Base-by-base conservation (phyloP, 2,113 vertebrate species). In the Salminus brasiliensis region DNA sequence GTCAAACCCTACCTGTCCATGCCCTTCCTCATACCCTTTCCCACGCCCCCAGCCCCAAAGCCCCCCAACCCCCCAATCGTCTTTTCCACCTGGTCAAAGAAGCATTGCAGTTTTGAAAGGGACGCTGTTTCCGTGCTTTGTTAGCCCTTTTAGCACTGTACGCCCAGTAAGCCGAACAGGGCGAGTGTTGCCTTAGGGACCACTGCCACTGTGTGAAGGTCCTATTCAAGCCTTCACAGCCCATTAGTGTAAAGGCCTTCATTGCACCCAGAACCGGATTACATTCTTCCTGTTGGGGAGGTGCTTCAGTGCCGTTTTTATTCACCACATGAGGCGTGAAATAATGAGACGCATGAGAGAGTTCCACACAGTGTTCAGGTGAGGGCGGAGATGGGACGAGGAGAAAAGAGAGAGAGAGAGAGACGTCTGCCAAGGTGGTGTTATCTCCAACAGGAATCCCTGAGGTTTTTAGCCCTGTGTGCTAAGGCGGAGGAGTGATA, bases 221-320 rank as follows among this genome's bases (percentile, higher is more conserved):
- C 79, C 45, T 67, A 16, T 59, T 67, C 69, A 66, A 55, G 69
- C 80, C 69, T 86, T 89, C 85, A 86, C 36, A 79, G 39, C 65
- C 34, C 23, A 87, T 87, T 84, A 84, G 43, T 76, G 72, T 73
- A 63, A 74, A 85, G 65, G 66, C 67, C 49, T 78, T 71, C 53
- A 85, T 83, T 84, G 74, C 74, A 80, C 63, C 36, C 71, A 65
- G 74, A 71, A 62, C 2, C 41, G 34, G 53, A 83, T 85, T 62
- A 62, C 10, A 39, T 76, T 81, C 47, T 59, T 80, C 55, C 77
- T 29, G 53, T 21, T n/a, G n/a, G n/a, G n/a, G n/a, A n/a, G 30
- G 39, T 2, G 15, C 39, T 63, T 43, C 16, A 57, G 41, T 65
- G 60, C 21, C 65, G 59, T 74, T 84, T 71, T 76, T 41, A 74